Percentiles rank a stretch among this genome's conserved stretches.
Evolutionary conservation across 1,140 invertebrate genomes (phyloP).

Genomic region (Brachionus calyciflorus): DNA sequence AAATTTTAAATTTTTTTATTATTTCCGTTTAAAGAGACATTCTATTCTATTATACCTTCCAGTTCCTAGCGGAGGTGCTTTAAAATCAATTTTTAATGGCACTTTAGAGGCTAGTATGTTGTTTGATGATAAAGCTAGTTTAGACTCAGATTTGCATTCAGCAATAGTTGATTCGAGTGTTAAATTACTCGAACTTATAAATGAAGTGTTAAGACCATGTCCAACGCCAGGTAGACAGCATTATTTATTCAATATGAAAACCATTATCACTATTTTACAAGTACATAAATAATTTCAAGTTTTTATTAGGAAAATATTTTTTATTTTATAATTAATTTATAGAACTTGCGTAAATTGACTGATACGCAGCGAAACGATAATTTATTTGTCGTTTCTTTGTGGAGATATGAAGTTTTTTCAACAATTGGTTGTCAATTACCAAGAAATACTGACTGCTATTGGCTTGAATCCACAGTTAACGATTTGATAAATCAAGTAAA

Average conservation of each 20-base stretch:
- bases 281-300: too few relatives aligned
- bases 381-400: constrained; percentile 56
- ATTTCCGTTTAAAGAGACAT: constrained; percentile 53
- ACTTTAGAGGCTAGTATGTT: constrained; percentile 54
- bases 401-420: constrained; percentile 57
- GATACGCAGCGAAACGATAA: constrained; percentile 58
- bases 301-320: neutral
- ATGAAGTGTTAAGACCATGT: constrained; percentile 54
- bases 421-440: constrained; percentile 56
- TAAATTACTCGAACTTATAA: constrained; percentile 53
- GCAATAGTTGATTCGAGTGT: constrained; percentile 57
- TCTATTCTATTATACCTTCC: constrained; percentile 58
- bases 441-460: constrained; percentile 48
- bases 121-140: constrained; percentile 52
- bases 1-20: neutral
- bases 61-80: constrained; percentile 53
- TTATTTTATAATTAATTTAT: constrained; percentile 23
- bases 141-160: constrained; percentile 58
- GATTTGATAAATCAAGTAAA: constrained; percentile 22
- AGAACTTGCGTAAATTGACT: constrained; percentile 55
- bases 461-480: constrained; percentile 15
- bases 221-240: constrained; percentile 57
- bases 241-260: constrained; percentile 59
- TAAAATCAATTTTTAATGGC: constrained; percentile 53
- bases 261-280: constrained; percentile 59